These are phyloP conservation scores for Eolophus roseicapilla DNA, from an alignment of 2,113 vertebrate species.

Conservation along the genomic window DNA sequence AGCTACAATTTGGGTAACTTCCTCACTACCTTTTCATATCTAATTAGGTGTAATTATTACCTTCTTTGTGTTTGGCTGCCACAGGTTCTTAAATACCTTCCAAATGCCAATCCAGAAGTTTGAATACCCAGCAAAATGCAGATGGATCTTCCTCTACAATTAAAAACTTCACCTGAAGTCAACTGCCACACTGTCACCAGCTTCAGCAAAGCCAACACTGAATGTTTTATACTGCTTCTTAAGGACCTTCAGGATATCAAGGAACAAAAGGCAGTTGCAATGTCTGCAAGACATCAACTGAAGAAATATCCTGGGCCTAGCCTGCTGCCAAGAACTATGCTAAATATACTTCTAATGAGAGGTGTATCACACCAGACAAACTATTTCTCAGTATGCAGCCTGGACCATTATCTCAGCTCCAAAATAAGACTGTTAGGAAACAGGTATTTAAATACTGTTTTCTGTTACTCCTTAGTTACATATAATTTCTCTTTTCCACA, in stretches of 20 bases:
- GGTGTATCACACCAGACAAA: neutral
- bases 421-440: slow-evolving; percentile 7
- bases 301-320: neutral
- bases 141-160: neutral
- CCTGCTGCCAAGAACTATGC: neutral
- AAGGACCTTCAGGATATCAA: neutral
- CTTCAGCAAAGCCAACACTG: neutral
- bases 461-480: slow-evolving; percentile 1
- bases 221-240: neutral
- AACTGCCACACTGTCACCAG: neutral
- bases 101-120: neutral
- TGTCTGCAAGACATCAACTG: neutral
- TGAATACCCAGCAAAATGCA: neutral
- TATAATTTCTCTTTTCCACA: neutral
- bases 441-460: slow-evolving; percentile 24
- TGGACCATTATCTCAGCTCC: neutral
- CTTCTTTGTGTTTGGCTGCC: neutral
- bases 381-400: neutral
- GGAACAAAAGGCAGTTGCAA: neutral
- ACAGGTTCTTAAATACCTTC: neutral
- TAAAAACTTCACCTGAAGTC: neutral
- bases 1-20: neutral
- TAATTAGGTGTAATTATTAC: neutral
- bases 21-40: neutral
- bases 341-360: slow-evolving; percentile 3